These are phyloP conservation scores for Cathartes aura DNA, from an alignment of 2,113 vertebrate species.

Conservation along the genomic window DNA sequence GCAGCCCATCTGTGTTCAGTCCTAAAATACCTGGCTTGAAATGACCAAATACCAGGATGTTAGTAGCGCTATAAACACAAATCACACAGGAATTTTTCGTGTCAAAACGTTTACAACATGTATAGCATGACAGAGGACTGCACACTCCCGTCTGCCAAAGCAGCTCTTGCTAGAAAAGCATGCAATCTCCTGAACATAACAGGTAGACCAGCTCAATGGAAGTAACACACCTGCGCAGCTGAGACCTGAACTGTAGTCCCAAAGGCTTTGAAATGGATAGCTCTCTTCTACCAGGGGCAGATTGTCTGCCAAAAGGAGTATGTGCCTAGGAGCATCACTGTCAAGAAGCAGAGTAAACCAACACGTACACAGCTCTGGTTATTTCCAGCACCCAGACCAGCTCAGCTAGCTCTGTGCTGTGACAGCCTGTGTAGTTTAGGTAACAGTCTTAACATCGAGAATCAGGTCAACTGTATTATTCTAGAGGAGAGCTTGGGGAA, in stretches of 20 bases:
- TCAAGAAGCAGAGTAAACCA: not conserved
- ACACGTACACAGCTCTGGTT: rapidly evolving
- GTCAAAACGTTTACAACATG: rapidly evolving
- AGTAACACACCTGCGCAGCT: not conserved
- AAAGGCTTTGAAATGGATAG: rapidly evolving
- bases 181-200: rapidly evolving
- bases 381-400: not conserved
- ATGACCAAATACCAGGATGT: not conserved
- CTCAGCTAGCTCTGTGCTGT: rapidly evolving
- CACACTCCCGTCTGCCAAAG: rapidly evolving
- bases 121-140: rapidly evolving
- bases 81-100: rapidly evolving
- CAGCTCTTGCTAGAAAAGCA: not conserved
- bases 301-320: rapidly evolving
- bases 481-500: not conserved
- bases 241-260: not conserved
- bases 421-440: rapidly evolving
- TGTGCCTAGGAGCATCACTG: not conserved
- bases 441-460: not conserved
- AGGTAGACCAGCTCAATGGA: rapidly evolving
- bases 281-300: not conserved
- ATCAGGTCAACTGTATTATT: not conserved
- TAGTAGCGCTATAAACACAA: not conserved
- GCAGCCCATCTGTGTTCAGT: not conserved
- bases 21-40: not conserved